These are phyloP conservation scores for Labeo rohita DNA, from an alignment of 2,113 vertebrate genomes.

Conservation along the genomic window DNA sequence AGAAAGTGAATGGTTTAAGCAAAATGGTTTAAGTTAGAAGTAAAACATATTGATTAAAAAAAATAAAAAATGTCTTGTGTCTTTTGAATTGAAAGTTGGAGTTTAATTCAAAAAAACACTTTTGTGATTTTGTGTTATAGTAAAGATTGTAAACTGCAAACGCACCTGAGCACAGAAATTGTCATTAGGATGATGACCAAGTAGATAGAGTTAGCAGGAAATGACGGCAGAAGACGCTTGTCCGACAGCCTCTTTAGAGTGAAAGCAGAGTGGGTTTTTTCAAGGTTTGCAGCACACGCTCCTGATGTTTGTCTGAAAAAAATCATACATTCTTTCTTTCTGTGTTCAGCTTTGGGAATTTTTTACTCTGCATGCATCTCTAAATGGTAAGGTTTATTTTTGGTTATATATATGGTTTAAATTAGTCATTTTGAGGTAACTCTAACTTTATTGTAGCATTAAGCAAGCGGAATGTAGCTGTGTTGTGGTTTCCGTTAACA, in stretches of 20 bases:
- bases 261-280: neutral
- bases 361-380: neutral
- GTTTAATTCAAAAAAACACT: neutral
- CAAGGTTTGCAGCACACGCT: neutral
- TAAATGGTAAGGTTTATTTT: constrained; percentile 2
- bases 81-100: neutral
- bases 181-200: neutral
- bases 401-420: neutral
- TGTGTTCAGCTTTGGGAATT: neutral
- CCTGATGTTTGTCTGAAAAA: neutral
- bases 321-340: neutral
- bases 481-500: neutral
- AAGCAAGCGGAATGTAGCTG: neutral
- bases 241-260: neutral
- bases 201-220: neutral
- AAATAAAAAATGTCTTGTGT: neutral
- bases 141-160: neutral
- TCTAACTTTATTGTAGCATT: neutral
- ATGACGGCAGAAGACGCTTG: neutral
- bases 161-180: neutral
- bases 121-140: neutral
- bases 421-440: neutral
- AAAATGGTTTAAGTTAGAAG: neutral
- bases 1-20: neutral
- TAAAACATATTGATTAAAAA: neutral